Evolutionary conservation across 2,888 invertebrate species (phyloP).

Genomic region (Drosophila sordidula): DNA sequence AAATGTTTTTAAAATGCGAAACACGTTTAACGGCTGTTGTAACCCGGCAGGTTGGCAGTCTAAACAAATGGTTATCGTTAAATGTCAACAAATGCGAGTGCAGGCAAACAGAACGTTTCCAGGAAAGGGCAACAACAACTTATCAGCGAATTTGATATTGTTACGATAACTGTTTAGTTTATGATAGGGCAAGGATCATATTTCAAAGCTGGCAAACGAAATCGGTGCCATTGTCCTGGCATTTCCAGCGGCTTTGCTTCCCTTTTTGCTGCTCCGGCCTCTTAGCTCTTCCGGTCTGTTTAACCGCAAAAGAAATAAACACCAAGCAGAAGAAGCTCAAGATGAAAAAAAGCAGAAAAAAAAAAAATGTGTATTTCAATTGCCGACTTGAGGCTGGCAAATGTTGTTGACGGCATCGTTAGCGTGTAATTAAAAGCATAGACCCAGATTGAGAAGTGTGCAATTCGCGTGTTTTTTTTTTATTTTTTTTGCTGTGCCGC

Average conservation of each 20-base stretch:
- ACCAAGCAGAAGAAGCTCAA: slow-evolving; percentile 5
- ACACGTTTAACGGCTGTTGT: slow-evolving; percentile 52
- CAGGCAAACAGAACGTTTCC: slow-evolving; percentile 21
- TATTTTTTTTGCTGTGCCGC: slow-evolving; percentile 2
- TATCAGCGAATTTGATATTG: slow-evolving; percentile 21
- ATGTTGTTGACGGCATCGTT: slow-evolving; percentile 43
- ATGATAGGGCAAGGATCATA: slow-evolving; percentile 41
- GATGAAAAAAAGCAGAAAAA: too few species aligned
- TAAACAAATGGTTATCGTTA: slow-evolving; percentile 56
- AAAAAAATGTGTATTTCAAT: slow-evolving; percentile 28
- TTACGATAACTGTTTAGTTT: slow-evolving; percentile 21
- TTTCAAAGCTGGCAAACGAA: slow-evolving; percentile 21
- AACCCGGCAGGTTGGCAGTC: slow-evolving; percentile 14
- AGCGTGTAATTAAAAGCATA: slow-evolving; percentile 59
- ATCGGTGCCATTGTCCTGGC: slow-evolving; percentile 12
- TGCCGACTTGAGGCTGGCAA: slow-evolving; percentile 29
- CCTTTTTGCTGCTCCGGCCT: slow-evolving; percentile 14
- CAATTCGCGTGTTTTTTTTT: slow-evolving; percentile 18
- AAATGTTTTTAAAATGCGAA: slow-evolving; percentile 36
- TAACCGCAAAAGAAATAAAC: slow-evolving; percentile 15
- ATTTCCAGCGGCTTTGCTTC: neutral
- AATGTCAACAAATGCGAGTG: slow-evolving; percentile 55
- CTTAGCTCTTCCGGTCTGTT: slow-evolving; percentile 38
- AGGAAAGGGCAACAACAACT: neutral
- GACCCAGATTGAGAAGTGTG: slow-evolving; percentile 42